Evolutionary conservation across 2,113 vertebrate genomes (phyloP).

Genomic region (Xiphophorus hellerii): DNA sequence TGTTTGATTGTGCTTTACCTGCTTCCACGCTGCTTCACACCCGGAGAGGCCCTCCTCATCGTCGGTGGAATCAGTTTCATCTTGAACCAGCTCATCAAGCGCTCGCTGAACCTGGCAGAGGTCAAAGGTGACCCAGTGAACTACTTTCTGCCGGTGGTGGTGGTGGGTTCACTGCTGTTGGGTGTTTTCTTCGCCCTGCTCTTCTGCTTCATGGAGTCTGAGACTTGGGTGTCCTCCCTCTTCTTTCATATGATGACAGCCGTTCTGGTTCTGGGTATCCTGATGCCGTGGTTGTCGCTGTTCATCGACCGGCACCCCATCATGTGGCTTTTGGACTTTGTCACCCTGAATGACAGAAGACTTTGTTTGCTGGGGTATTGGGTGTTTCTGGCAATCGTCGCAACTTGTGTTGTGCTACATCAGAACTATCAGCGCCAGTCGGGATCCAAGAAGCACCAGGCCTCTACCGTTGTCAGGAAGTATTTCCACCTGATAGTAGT

Average conservation of each 20-base stretch:
- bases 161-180: conserved; percentile 88
- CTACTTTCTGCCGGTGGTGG: conserved; percentile 90
- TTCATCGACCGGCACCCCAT: conserved; percentile 91
- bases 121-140: conserved; percentile 87
- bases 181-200: conserved; percentile 91
- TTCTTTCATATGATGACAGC: conserved; percentile 96
- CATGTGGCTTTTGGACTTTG: conserved; percentile 91
- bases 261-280: conserved; percentile 89
- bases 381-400: conserved; percentile 82
- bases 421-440: conserved; percentile 88
- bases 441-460: conserved; percentile 91
- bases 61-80: conserved; percentile 90
- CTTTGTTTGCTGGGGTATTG: conserved; percentile 89
- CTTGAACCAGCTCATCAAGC: conserved; percentile 97
- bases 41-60: conserved; percentile 91
- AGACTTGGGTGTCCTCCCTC: conserved; percentile 93
- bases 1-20: conserved; percentile 94
- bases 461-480: conserved; percentile 89
- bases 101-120: conserved; percentile 85
- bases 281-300: conserved; percentile 93
- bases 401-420: conserved; percentile 87
- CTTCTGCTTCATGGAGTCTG: conserved; percentile 95
- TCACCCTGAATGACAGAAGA: conserved; percentile 83
- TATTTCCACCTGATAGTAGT: conserved; percentile 96
- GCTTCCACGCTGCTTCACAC: conserved; percentile 93